A percentile compares a stretch with the other conserved stretches of the same genome.
Conservation (phyloP, 2,797 vertebrate species). For the Erpetoichthys calabaricus region DNA sequence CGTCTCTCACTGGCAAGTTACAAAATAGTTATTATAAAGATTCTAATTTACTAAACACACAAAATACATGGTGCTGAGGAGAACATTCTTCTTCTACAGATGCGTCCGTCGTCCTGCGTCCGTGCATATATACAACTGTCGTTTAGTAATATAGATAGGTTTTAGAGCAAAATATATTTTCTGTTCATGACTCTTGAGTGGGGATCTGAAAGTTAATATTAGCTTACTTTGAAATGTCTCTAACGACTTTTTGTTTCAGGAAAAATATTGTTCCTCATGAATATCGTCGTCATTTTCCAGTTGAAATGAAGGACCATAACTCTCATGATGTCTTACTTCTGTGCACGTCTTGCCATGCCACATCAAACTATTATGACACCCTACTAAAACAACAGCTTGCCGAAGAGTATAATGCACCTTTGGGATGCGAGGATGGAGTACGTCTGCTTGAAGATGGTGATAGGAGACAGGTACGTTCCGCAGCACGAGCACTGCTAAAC, state of each 20-base stretch:
- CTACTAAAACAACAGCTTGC: slow-evolving; percentile 81
- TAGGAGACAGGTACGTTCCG: slow-evolving; percentile 76
- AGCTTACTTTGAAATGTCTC: too few relatives aligned
- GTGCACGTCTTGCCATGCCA: slow-evolving; percentile 82
- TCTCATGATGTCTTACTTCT: slow-evolving; percentile 91
- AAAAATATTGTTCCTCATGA: slow-evolving; percentile 93
- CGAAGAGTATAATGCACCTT: slow-evolving; percentile 68
- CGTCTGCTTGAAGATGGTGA: slow-evolving; percentile 72
- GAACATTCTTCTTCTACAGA: too few relatives aligned
- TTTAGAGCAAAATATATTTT: too few relatives aligned
- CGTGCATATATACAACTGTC: too few relatives aligned
- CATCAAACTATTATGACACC: slow-evolving; percentile 82
- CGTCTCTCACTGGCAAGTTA: too few relatives aligned
- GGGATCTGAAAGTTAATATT: too few relatives aligned
- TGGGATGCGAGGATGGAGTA: slow-evolving; percentile 80
- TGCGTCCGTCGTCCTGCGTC: too few relatives aligned
- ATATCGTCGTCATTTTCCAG: slow-evolving; percentile 86
- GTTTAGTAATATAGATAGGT: too few relatives aligned
- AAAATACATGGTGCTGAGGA: too few relatives aligned
- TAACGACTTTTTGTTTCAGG: slow-evolving; percentile 40
- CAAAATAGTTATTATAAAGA: too few relatives aligned
- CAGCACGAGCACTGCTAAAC: slow-evolving; percentile 72
- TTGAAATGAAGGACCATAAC: slow-evolving; percentile 96
- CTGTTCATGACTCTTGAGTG: too few relatives aligned
- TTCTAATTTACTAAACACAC: too few relatives aligned